Evolutionary conservation across 2,797 vertebrate genomes (phyloP).

Genomic region (Rhyacichthys aspro): DNA sequence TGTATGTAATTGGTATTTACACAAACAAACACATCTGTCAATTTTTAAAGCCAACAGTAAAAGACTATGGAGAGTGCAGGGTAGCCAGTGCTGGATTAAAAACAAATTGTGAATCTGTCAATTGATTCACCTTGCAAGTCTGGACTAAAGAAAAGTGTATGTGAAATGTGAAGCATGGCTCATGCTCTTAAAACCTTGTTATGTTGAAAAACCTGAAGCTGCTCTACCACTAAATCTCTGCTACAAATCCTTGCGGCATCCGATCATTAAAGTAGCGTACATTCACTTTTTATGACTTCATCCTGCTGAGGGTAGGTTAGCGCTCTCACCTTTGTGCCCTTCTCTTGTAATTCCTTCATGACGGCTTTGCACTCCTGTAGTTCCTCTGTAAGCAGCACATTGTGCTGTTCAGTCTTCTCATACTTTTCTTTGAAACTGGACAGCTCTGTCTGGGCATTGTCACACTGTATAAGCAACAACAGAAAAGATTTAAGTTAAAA

Average conservation of each 20-base stretch:
- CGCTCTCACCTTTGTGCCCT: slow-evolving; percentile 91
- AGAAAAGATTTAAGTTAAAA: not conserved
- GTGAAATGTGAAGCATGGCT: slow-evolving; percentile 41
- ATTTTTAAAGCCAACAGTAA: slow-evolving; percentile 39
- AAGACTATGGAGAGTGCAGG: slow-evolving; percentile 30
- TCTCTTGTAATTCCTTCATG: slow-evolving; percentile 91
- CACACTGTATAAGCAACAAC: slow-evolving; percentile 78
- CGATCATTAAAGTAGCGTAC: not conserved
- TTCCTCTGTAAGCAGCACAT: slow-evolving; percentile 85
- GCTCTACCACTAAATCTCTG: not conserved
- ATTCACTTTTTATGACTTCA: slow-evolving; percentile 4
- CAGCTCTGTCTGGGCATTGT: slow-evolving; percentile 88
- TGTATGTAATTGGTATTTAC: slow-evolving; percentile 46
- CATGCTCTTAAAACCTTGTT: slow-evolving; percentile 39
- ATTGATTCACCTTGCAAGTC: slow-evolving; percentile 29
- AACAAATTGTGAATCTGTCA: slow-evolving; percentile 23
- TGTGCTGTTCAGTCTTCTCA: slow-evolving; percentile 89
- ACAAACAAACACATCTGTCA: slow-evolving; percentile 34
- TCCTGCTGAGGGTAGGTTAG: not conserved
- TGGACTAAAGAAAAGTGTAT: slow-evolving; percentile 14
- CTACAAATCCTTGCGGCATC: not conserved
- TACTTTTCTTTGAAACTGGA: slow-evolving; percentile 88
- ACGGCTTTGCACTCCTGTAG: slow-evolving; percentile 91
- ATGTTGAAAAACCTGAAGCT: too few species aligned
- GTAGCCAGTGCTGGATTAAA: slow-evolving; percentile 29